Conservation (phyloP, 2,113 vertebrate genomes). For the Butorides virescens region DNA sequence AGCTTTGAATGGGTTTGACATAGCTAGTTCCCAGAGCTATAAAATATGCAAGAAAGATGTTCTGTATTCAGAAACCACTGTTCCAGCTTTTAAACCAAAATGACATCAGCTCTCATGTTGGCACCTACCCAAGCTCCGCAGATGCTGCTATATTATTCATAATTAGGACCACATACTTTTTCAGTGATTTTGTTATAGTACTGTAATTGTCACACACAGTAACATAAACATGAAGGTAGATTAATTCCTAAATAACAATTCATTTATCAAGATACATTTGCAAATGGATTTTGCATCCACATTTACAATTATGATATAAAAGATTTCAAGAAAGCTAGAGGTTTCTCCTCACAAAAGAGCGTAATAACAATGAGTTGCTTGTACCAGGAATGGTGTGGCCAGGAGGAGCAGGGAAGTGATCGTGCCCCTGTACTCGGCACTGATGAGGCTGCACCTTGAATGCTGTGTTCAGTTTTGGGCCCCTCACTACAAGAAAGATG, state of each 20-base stretch:
- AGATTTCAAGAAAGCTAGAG: background rate
- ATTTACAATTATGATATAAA: background rate
- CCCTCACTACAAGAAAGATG: too few species aligned
- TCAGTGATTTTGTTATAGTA: background rate
- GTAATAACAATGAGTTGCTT: background rate
- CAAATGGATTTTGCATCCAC: background rate
- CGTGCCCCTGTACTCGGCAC: too few species aligned
- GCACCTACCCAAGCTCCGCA: background rate
- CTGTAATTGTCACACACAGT: background rate
- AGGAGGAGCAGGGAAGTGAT: too few species aligned
- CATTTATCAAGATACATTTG: background rate
- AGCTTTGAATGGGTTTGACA: background rate
- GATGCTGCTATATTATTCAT: constrained; percentile 27
- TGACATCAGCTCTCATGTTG: background rate
- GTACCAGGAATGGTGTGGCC: too few species aligned
- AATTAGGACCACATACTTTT: background rate
- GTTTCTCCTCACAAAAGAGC: background rate
- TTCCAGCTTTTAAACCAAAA: constrained; percentile 19
- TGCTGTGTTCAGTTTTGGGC: too few species aligned
- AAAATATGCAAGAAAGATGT: background rate
- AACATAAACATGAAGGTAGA: background rate
- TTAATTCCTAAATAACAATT: background rate
- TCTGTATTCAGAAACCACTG: constrained; percentile 3
- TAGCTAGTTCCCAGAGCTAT: background rate
- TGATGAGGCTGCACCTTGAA: too few species aligned